Conservation (phyloP, 2,797 vertebrate species). For the Galaxias olidus region DNA sequence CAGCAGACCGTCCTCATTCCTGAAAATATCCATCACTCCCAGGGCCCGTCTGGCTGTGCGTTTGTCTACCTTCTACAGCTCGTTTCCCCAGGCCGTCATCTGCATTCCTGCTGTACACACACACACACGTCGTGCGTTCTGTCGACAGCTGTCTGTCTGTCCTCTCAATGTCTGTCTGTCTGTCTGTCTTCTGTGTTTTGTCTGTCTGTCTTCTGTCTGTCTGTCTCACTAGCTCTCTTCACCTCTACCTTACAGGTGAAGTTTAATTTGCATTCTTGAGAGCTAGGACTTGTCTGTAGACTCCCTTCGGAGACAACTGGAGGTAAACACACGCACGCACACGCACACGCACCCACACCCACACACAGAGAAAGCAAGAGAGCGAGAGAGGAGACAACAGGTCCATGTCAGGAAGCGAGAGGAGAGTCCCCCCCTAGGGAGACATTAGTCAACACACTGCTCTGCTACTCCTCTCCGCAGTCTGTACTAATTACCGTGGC, state of each 20-base stretch:
- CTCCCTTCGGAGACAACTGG: slow-evolving; percentile 1
- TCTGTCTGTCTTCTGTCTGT: not conserved
- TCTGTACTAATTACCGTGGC: slow-evolving; percentile 17
- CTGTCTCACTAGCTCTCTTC: not conserved
- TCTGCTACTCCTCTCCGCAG: not conserved
- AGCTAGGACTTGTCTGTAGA: not conserved
- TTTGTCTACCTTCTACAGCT: not conserved
- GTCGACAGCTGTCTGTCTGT: not conserved
- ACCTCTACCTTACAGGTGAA: slow-evolving; percentile 2
- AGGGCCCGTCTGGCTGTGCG: not conserved
- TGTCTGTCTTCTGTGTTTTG: not conserved
- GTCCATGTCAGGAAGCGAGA: not conserved
- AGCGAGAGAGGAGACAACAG: not conserved
- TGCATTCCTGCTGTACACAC: not conserved
- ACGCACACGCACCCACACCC: not conserved
- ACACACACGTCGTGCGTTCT: too few relatives aligned
- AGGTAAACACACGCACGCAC: not conserved
- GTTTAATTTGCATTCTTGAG: not conserved
- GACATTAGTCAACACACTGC: slow-evolving; percentile 20
- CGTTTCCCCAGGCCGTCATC: not conserved
- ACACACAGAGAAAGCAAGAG: not conserved
- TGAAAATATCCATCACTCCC: slow-evolving; percentile 28
- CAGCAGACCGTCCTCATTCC: slow-evolving; percentile 25
- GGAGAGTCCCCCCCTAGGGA: not conserved
- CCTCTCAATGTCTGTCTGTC: not conserved